Evolutionary conservation across 2,888 invertebrate genomes (phyloP), one percentile per base, ranked within the genome.

Genomic region (Rhagophthalmus giganteus): DNA sequence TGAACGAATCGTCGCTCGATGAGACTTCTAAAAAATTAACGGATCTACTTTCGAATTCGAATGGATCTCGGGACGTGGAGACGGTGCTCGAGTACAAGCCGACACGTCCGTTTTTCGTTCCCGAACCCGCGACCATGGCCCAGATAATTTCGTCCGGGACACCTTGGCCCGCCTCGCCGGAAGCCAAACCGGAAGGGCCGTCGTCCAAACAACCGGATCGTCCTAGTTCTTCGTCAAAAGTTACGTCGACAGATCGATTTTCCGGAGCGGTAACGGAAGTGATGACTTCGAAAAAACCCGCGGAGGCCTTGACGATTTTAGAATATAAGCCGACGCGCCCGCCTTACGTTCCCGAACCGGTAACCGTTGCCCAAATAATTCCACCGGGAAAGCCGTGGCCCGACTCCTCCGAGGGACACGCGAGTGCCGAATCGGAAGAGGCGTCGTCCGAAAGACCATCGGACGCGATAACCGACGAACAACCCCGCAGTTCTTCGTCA

Each of bases 341-440:
- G 6, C 39, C 30, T 40, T 52, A 30, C 35, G 28, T 35, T 14
- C 41, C 42, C 1, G 31, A 37, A 26, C 48, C 48, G n/a, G 15
- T 27, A 15, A 49, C 28, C n/a, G 13, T 35, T 7, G 38, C 12
- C 7, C 56, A 49, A 16, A 44, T 53, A 15, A 14, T 56, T 7
- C 46, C 53, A 6, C 39, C 53, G 1, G 53, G 50, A 9, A 44
- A 39, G 32, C 61, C 57, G 4, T 61, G 59, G 60, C 57, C 59
- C 5, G 55, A 57, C 8, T 56, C 49, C 12, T 39, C 51, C 8
- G 56, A 45, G 35, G 61, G 48, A 7, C 58, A 59, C n/a, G n/a
- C n/a, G n/a, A n/a, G n/a, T n/a, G n/a, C n/a, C n/a, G n/a, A n/a
- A n/a, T n/a, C n/a, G n/a, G n/a, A n/a, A n/a, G n/a, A n/a, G n/a